Evolutionary conservation across 2,113 vertebrate genomes (phyloP).

Genomic region (Myrmophylax atrothorax): DNA sequence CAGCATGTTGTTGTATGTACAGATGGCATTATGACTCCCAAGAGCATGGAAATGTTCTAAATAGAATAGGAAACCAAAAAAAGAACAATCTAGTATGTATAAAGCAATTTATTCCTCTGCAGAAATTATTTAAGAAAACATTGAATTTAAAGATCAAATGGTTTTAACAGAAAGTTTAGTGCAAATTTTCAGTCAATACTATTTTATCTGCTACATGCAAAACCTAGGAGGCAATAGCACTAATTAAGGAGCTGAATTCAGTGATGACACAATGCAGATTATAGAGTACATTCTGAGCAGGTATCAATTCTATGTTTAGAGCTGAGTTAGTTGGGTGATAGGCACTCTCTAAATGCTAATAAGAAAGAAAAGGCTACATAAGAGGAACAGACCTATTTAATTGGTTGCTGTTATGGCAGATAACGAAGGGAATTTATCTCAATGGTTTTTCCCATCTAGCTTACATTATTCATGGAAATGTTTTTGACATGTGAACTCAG

Average conservation of each 20-base stretch:
- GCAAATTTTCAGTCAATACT: slow-evolving; percentile 24
- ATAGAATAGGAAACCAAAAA: background rate
- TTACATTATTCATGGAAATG: background rate
- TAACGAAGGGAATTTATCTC: background rate
- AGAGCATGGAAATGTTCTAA: background rate
- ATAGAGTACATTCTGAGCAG: slow-evolving; percentile 46
- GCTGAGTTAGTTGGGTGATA: slow-evolving; percentile 1
- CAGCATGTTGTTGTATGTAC: background rate
- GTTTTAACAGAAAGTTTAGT: background rate
- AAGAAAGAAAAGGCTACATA: slow-evolving; percentile 19
- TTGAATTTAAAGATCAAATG: background rate
- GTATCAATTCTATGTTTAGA: slow-evolving; percentile 62
- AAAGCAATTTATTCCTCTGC: background rate
- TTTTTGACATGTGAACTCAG: background rate
- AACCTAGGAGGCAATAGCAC: background rate
- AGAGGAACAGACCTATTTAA: background rate
- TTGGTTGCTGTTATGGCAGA: background rate
- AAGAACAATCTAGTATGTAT: background rate
- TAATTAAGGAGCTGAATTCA: slow-evolving; percentile 59
- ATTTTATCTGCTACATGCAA: slow-evolving; percentile 16
- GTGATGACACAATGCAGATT: slow-evolving; percentile 19
- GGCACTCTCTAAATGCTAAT: slow-evolving; percentile 12
- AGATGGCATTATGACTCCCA: background rate
- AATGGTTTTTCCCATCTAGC: background rate
- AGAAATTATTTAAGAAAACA: background rate